Evolutionary conservation across 2,888 invertebrate species (phyloP), one percentile per base, ranked within the genome.

Genomic region (Hydrotaea cyrtoneurina): DNA sequence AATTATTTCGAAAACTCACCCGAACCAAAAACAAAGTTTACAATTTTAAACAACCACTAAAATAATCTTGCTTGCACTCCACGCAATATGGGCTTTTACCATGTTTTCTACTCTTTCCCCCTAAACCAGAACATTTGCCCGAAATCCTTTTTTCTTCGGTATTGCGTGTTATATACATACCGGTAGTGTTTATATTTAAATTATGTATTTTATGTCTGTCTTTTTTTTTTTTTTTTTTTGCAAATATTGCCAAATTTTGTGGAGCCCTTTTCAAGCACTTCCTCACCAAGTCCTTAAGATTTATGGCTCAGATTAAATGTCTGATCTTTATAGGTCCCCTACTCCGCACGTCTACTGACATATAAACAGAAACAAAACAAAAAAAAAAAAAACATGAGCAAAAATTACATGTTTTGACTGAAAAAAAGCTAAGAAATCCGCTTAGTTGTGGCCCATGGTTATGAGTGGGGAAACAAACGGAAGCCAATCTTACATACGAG

Each of bases 401-500:
- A n/a, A 80, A 80, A 72, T 55, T 79, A 57, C 77, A 82, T 77
- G 55, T 74, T 77, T 77, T 64, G 55, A 55, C 76, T 53, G 26
- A 19, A 71, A 13, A 71, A 46, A 53, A 64, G 46, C 26, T 23
- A 26, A 50, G 50, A 72, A 73, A 78, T 78, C 74, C 62, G 82
- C 69, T 85, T 85, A 39, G 78, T 78, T 82, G 53, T 74, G 76
- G 59, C 46, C 53, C 57, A 79, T 55, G 66, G 50, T 75, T 71
- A 83, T 26, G 26, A 23, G 59, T 31, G 62, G 31, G 59, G 11
- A 21, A 64, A 19, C 0, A 69, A 23, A 43, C 43, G 71, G 62
- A 85, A 78, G 74, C 77, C 79, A 85, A 85, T 85, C 62, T 77
- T 71, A 64, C 75, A 76, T 77, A n/a, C 17, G 23, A 23, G 69